Conservation (phyloP, 2,113 vertebrate genomes). For the Cyrtonyx montezumae region DNA sequence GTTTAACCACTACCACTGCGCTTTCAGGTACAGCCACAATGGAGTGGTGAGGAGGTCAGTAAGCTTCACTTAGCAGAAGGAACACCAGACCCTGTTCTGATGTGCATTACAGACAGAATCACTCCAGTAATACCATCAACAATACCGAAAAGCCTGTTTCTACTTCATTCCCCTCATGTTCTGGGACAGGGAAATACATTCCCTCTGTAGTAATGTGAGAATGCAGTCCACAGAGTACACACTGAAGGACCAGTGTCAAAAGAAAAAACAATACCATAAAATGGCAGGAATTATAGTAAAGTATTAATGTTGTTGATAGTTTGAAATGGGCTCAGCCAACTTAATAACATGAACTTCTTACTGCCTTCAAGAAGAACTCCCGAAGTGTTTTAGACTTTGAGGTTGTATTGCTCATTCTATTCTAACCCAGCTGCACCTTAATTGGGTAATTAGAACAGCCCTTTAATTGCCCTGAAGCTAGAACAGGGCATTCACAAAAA, state of each 20-base stretch:
- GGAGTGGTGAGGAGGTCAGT: not conserved
- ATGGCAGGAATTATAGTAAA: not conserved
- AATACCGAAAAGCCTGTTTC: not conserved
- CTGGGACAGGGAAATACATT: not conserved
- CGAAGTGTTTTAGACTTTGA: constrained; percentile 21
- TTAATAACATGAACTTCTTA: constrained; percentile 11
- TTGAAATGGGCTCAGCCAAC: not conserved
- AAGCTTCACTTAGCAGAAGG: not conserved
- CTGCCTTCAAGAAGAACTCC: constrained; percentile 13
- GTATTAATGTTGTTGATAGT: constrained; percentile 24
- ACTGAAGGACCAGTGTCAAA: not conserved
- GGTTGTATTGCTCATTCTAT: constrained; percentile 2
- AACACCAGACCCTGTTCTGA: not conserved
- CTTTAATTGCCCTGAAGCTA: not conserved
- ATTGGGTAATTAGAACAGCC: constrained; percentile 15
- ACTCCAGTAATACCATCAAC: not conserved
- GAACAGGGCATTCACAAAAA: constrained; percentile 15
- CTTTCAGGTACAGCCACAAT: not conserved
- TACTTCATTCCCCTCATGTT: not conserved
- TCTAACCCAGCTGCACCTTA: constrained; percentile 40
- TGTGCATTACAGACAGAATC: not conserved
- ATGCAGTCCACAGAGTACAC: not conserved
- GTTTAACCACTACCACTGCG: not conserved
- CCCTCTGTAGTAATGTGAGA: not conserved
- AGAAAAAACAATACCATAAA: not conserved